phyloP scores from a whole-genome alignment of 2,113 vertebrate genomes.

The Helogale parvula region DNA sequence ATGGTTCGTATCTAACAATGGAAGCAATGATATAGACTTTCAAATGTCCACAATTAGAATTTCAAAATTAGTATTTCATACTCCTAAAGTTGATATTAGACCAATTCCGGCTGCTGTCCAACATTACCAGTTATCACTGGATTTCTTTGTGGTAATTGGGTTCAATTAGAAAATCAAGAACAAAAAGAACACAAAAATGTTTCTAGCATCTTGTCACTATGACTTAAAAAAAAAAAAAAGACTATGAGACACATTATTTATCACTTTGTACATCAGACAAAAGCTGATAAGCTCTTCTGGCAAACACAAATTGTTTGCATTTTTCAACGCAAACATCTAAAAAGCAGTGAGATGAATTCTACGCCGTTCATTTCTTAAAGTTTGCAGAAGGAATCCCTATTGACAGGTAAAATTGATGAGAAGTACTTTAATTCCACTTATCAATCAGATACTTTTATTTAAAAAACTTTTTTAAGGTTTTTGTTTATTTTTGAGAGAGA shows the following conservation, averaged over 20 bases:
- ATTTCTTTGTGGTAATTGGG: conserved; percentile 18
- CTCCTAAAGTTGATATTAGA: conserved; percentile 14
- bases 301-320: conserved; percentile 18
- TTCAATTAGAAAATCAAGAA: conserved; percentile 53
- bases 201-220: conserved; percentile 55
- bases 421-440: conserved; percentile 49
- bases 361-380: conserved; percentile 45
- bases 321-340: conserved; percentile 50
- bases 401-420: not conserved
- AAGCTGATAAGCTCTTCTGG: conserved; percentile 41
- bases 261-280: not conserved
- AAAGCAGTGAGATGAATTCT: conserved; percentile 47
- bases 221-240: conserved; percentile 16
- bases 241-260: not conserved
- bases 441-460: conserved; percentile 15
- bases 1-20: not conserved
- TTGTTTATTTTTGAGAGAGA: too few species aligned
- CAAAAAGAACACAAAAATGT: conserved; percentile 22
- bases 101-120: conserved; percentile 51
- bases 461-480: not conserved
- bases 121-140: not conserved
- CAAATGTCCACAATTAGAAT: not conserved
- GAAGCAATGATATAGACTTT: not conserved
- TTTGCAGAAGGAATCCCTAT: not conserved
- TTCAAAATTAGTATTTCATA: conserved; percentile 43